Percentiles rank a stretch among this genome's conserved stretches.
phyloP scores from a whole-genome alignment of 23 tunicate genomes.

The Diplosoma virens region DNA sequence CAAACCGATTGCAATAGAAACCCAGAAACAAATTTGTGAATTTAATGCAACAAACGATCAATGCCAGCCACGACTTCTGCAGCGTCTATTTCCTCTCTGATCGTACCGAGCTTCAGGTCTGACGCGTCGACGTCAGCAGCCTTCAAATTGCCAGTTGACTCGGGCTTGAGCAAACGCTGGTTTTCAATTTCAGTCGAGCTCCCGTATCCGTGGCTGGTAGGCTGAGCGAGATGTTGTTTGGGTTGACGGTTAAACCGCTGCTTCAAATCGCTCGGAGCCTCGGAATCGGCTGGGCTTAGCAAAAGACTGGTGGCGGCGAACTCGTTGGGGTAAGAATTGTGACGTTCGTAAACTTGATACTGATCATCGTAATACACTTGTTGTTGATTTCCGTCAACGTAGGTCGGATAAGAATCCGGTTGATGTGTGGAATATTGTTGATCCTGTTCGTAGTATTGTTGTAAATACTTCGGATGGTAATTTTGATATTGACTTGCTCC shows the following conservation, averaged over 20 bases:
- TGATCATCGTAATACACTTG: conserved; percentile 20
- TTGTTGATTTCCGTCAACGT: background rate
- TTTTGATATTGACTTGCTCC: conserved; percentile 39
- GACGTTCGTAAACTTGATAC: background rate
- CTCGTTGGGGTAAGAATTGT: conserved; percentile 40
- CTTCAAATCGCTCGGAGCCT: conserved; percentile 48
- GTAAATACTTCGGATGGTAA: background rate
- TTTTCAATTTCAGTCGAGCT: background rate
- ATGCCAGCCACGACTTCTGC: conserved; percentile 80
- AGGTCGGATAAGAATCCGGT: background rate
- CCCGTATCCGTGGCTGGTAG: background rate
- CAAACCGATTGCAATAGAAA: too few relatives aligned
- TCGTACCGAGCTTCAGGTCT: conserved; percentile 54
- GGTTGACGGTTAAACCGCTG: conserved; percentile 29
- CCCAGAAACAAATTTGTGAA: too few relatives aligned
- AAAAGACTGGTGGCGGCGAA: conserved; percentile 73
- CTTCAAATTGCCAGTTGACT: background rate
- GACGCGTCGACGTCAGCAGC: conserved; percentile 18
- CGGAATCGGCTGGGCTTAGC: conserved; percentile 38
- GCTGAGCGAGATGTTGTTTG: conserved; percentile 17
- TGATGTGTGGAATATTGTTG: conserved; percentile 12
- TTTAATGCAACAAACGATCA: conserved; percentile 56
- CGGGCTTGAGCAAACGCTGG: conserved; percentile 6
- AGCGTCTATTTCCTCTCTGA: conserved; percentile 77
- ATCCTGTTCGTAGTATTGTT: conserved; percentile 29